Base-by-base conservation (phyloP, 2,113 vertebrate genomes). In the Zosterops lateralis region DNA sequence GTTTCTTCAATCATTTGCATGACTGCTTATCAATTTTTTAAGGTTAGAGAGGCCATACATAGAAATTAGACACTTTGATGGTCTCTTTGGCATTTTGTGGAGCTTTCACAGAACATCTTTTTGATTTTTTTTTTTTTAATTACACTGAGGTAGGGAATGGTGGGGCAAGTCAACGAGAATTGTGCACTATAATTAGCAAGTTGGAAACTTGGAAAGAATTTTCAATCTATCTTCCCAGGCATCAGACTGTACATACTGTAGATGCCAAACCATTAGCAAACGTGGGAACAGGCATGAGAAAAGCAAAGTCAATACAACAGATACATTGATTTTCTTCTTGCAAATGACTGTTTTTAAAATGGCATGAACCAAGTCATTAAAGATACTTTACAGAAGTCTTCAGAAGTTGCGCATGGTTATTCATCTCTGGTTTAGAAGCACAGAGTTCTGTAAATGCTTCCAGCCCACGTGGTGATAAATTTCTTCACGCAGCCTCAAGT, bases 301-400 rank as follows among this genome's bases (percentile, higher is more conserved):
- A 77, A 71, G 50, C 62, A 22, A 81, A 96, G 70, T 93, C 86
- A 89, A 22, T 94, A 92, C 89, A 78, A 83, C 32, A 94, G 54
- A 75, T 67, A 65, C 8, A 75, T 68, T 93, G 95, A 95, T 89
- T 91, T 95, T 92, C 42, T 77, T 95, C 84, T 93, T 91, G 89
- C 64, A 86, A 94, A 67, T 89, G 6, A 84, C 85, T 96, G 92
- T 84, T 95, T 94, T 85, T 79, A 70, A 93, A 95, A 75, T 89
- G 58, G 67, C 81, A 89, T 94, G 91, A 96, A 95, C 71, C 42
- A 65, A 94, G 87, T 92, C 26, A 96, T 96, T 96, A 93, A 94
- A 96, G 84, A 84, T 93, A 91, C 72, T 95, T 96, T 93, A 42
- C 81, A 94, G 94, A 96, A 91, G 89, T 75, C 84, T 87, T 89